Conservation (phyloP, 1,140 invertebrate species). For the Ceratoteleas bidentatus region DNA sequence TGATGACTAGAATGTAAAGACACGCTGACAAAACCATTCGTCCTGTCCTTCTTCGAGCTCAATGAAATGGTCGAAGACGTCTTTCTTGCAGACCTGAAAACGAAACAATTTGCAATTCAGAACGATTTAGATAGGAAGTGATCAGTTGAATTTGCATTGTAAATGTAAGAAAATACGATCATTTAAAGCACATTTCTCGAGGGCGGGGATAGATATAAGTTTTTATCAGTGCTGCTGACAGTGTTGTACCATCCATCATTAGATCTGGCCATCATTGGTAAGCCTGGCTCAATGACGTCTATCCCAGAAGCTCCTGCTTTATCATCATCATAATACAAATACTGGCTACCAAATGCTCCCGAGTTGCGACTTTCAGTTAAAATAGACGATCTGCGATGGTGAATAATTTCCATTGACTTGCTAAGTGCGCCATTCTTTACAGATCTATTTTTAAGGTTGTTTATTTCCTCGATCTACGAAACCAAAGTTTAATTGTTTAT, state of each 20-base stretch:
- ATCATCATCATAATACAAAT: slow-evolving; percentile 85
- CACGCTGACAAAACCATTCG: slow-evolving; percentile 33
- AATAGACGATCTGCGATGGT: slow-evolving; percentile 33
- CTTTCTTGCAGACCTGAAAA: slow-evolving; percentile 67
- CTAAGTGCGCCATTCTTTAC: slow-evolving; percentile 17
- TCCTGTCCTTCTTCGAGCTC: slow-evolving; percentile 47
- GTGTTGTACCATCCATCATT: slow-evolving; percentile 84
- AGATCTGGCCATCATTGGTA: slow-evolving; percentile 84
- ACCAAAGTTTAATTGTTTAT: background rate
- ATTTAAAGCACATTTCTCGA: background rate
- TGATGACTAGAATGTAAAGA: slow-evolving; percentile 66
- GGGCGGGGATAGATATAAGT: background rate
- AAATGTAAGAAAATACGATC: background rate
- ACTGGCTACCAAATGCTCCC: slow-evolving; percentile 82
- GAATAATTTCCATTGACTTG: slow-evolving; percentile 65
- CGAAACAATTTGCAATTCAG: background rate
- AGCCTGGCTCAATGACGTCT: slow-evolving; percentile 85
- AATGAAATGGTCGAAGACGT: slow-evolving; percentile 63
- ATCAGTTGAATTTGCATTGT: background rate
- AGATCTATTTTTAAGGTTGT: slow-evolving; percentile 26
- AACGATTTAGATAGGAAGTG: background rate
- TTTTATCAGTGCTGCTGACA: slow-evolving; percentile 4
- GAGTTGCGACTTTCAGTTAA: slow-evolving; percentile 77
- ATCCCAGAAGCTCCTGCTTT: slow-evolving; percentile 82
- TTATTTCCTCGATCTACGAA: slow-evolving; percentile 24